Conservation (phyloP, 64 coral and sea anemone species). For the Stichodactyla mertensii region DNA sequence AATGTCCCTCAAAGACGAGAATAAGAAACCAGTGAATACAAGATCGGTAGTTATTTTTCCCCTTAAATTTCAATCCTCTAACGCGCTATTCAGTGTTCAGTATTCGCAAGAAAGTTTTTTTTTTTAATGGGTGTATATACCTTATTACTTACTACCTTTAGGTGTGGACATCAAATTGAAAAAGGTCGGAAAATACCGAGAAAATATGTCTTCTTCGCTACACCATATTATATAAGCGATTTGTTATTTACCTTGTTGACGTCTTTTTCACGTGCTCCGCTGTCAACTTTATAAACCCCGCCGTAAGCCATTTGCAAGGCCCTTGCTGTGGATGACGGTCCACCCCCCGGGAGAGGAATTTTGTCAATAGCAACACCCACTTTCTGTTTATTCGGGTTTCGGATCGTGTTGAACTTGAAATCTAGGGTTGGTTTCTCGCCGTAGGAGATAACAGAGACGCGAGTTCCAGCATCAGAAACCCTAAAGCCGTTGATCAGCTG, state of each 20-base stretch:
- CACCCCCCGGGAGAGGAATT: neutral
- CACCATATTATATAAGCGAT: too few species aligned
- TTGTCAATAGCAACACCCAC: neutral
- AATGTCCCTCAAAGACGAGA: too few species aligned
- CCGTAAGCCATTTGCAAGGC: neutral
- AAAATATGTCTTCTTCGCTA: too few species aligned
- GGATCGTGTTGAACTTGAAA: constrained; percentile 18
- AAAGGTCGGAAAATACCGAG: too few species aligned
- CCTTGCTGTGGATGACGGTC: neutral
- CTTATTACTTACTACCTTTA: too few species aligned
- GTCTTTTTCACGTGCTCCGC: neutral
- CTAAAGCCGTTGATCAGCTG: constrained; percentile 35
- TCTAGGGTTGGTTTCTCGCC: constrained; percentile 11
- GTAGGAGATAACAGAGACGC: constrained; percentile 34
- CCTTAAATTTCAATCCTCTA: too few species aligned
- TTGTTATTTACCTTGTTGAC: constrained; percentile 13
- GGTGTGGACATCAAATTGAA: too few species aligned
- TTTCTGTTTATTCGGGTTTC: neutral
- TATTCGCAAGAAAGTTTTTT: too few species aligned
- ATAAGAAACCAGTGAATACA: too few species aligned
- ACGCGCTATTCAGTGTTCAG: too few species aligned
- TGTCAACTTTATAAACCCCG: constrained; percentile 9
- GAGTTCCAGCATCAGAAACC: neutral
- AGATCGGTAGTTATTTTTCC: too few species aligned
- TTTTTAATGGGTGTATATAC: too few species aligned